phyloP scores from a whole-genome alignment of 2,113 vertebrate species.

The Grammomys surdaster region DNA sequence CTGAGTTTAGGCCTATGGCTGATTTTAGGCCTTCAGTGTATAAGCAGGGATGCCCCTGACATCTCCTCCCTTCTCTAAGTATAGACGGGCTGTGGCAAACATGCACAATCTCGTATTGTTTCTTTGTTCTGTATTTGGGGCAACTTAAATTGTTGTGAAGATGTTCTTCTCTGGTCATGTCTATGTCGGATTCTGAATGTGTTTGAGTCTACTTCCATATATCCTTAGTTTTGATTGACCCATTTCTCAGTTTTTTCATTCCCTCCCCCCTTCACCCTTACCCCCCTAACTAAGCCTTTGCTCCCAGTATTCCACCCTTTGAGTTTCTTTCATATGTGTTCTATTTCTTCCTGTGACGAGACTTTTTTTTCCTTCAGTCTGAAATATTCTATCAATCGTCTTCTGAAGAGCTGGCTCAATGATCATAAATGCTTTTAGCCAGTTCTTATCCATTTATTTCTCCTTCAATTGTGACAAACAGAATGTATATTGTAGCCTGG shows the following conservation, averaged over 20 bases:
- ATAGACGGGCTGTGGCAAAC: no score
- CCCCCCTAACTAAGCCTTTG: neutral
- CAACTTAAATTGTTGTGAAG: neutral
- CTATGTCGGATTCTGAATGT: neutral
- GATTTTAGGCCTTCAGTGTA: no score
- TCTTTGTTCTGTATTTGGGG: neutral
- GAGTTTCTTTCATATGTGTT: neutral
- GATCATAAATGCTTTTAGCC: neutral
- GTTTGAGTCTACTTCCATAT: neutral
- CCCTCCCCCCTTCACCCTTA: no score
- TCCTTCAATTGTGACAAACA: neutral
- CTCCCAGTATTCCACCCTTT: neutral
- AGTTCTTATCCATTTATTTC: neutral
- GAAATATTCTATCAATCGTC: neutral
- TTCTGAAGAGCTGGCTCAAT: neutral
- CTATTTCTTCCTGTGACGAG: neutral
- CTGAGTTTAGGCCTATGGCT: no score
- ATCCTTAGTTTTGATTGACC: neutral
- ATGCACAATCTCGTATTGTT: neutral
- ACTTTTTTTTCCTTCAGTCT: neutral
- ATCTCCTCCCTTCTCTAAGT: no score
- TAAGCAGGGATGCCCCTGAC: no score
- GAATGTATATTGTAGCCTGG: neutral
- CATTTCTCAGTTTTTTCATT: neutral
- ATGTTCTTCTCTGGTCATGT: neutral